Base-by-base conservation (phyloP, 2,888 invertebrate genomes). In the Synergus itoensis region DNA sequence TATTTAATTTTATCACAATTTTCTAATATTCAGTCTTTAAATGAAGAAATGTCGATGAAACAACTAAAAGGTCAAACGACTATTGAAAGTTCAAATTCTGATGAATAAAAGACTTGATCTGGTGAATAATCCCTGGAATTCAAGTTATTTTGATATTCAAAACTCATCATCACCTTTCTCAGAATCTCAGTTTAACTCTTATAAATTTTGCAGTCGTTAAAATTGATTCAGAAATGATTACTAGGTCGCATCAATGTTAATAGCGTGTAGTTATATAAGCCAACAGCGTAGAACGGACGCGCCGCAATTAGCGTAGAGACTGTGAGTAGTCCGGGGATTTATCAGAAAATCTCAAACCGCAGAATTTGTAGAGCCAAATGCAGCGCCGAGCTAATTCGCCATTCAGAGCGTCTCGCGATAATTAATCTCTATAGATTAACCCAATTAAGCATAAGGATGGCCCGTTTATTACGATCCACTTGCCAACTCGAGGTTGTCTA, bases 361-460 rank as follows among this genome's bases (percentile, higher is more conserved):
- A 53, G 77, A 79, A 81, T 73, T 73, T 53, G 53, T 53, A 73
- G 78, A 62, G 78, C 45, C 77, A 76, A 67, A 76, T 62, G 16
- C 43, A 77, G 65, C 40, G 21, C 36, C 14, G 76, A 81, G 85
- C 83, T 86, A 86, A 88, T 87, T 87, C 84, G 83, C 83, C 81
- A 87, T 87, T 88, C 86, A 85, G 82, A 80, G 82, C 79, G 79
- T 65, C 81, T 83, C 82, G 83, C 84, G 86, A 87, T 88, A 89
- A 89, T 89, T 87, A 89, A 89, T 88, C 86, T 88, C 87, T 86
- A 87, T 86, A 87, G 87, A 89, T 88, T 88, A 88, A 89, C 87
- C 87, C 87, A 89, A 89, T 89, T 89, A 87, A 87, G 86, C 84
- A 86, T 86, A 86, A 87, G 86, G 87, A 88, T 86, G 85, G 86